Percentiles rank a stretch among this genome's conserved stretches.
phyloP scores from a whole-genome alignment of 2,113 vertebrate species.

The Sprattus sprattus region DNA sequence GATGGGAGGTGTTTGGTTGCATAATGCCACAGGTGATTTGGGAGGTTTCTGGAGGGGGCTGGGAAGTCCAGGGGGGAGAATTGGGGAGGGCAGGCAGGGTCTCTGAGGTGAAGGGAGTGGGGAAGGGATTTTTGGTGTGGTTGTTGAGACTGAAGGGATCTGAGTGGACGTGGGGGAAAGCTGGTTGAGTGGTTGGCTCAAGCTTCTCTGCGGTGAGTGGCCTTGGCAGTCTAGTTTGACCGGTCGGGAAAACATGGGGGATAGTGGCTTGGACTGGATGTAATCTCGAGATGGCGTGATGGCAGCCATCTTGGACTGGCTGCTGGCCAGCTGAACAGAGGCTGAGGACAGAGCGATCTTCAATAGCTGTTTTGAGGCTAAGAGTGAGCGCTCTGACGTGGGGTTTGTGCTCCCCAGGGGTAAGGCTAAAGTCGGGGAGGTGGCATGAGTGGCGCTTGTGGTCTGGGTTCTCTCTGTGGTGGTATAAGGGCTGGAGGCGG shows the following conservation, averaged over 20 bases:
- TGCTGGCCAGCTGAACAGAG: conserved; percentile 54
- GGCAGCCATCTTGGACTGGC: conserved; percentile 39
- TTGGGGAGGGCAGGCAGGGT: conserved; percentile 51
- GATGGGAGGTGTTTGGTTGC: conserved; percentile 40
- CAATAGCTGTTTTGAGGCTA: conserved; percentile 70
- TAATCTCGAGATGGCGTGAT: conserved; percentile 42
- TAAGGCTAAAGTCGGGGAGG: conserved; percentile 37
- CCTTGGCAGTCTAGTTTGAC: conserved; percentile 37
- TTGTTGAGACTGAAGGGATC: conserved; percentile 14
- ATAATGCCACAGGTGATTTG: conserved; percentile 31
- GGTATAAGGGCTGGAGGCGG: conserved; percentile 36
- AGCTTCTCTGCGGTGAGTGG: conserved; percentile 54
- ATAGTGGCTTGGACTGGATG: conserved; percentile 32
- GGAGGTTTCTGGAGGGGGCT: conserved; percentile 33
- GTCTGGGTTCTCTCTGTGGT: conserved; percentile 48
- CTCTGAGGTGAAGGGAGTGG: conserved; percentile 55
- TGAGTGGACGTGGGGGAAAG: conserved; percentile 48
- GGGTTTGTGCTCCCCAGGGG: conserved; percentile 41
- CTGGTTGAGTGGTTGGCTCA: conserved; percentile 39
- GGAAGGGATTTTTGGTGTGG: conserved; percentile 45
- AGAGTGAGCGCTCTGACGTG: conserved; percentile 57
- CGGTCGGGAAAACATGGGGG: conserved; percentile 29
- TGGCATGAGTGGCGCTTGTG: not conserved
- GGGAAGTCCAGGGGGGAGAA: conserved; percentile 44
- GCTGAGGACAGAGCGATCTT: conserved; percentile 72